Conservation (phyloP, 2,888 invertebrate genomes). For the Cylloceria caligata region DNA sequence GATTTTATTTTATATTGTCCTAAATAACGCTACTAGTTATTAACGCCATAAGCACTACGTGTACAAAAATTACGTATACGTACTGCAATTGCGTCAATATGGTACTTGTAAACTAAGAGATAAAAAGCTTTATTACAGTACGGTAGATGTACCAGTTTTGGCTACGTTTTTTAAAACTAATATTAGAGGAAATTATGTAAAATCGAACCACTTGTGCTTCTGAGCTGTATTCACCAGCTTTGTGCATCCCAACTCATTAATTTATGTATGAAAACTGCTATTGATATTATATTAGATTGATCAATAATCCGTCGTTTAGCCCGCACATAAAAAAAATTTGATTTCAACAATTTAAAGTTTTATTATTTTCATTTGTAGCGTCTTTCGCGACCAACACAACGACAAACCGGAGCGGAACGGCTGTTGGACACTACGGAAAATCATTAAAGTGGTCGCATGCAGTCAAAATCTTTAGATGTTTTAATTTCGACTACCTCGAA, state of each 20-base stretch:
- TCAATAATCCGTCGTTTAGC: background rate
- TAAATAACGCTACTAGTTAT: background rate
- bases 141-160: constrained; percentile 32
- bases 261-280: background rate
- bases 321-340: background rate
- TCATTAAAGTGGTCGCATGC: background rate
- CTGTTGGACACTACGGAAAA: constrained; percentile 5
- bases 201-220: background rate
- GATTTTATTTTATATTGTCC: background rate
- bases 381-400: background rate
- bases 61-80: constrained; percentile 20
- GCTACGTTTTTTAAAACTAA: constrained; percentile 3
- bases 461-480: background rate
- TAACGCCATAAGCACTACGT: background rate
- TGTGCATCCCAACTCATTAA: background rate
- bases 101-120: constrained; percentile 48
- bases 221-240: background rate
- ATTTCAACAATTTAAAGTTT: background rate
- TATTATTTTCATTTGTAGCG: constrained; percentile 8
- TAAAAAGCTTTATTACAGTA: constrained; percentile 38
- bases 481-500: constrained; percentile 1
- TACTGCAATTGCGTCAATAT: constrained; percentile 43
- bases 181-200: background rate
- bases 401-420: background rate
- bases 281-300: background rate